Evolutionary conservation across 2,797 vertebrate species (phyloP), one percentile per base, ranked within the genome.

Genomic region (Enteromius paludinosus): DNA sequence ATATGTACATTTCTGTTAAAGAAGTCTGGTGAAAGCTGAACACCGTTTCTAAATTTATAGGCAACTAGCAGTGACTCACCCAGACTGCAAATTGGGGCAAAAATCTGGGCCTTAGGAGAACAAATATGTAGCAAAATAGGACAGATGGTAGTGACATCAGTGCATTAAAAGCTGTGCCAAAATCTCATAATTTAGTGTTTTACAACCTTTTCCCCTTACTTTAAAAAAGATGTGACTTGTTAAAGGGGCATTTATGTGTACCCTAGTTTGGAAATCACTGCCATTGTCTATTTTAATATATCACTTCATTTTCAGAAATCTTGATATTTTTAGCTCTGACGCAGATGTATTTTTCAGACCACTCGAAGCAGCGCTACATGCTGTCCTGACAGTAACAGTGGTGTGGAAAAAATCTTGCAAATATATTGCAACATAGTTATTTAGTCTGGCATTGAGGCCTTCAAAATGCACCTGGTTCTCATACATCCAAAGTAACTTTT

Each of bases 321-420:
- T n/a, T 20, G 3, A 17, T 43, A 28, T 70, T 20, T 43, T 62
- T 62, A 45, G 15, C 14, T 61, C 5, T 76, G 14, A 28, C 23
- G 83, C 95, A 96, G 81, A 52, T 0, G 2, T 90, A 90, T 77
- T 96, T 94, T 0, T 96, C 94, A 0, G 94, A 95, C 94, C 94
- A 96, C 86, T 91, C 86, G 0, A 70, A 80, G 80, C 95, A 96
- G 85, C 95, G 91, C 49, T 52, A 18, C 49, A 18, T 20, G 18
- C 7, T 8, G 2, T 52, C 18, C 49, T 54, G 49, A 54, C 49
- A 52, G 49, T 20, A 52, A 52, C 49, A 8, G 49, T 41, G 38
- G 8, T 35, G 35, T 35, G 35, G 35, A 7, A 3, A 7, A 35
- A 35, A 35, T 35, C 35, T 38, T 38, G 35, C 35, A 38, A 38